A percentile compares a stretch with the other conserved stretches of the same genome.
Evolutionary conservation across 1,140 invertebrate species (phyloP).

Genomic region (Caenorhabditis inopinata): DNA sequence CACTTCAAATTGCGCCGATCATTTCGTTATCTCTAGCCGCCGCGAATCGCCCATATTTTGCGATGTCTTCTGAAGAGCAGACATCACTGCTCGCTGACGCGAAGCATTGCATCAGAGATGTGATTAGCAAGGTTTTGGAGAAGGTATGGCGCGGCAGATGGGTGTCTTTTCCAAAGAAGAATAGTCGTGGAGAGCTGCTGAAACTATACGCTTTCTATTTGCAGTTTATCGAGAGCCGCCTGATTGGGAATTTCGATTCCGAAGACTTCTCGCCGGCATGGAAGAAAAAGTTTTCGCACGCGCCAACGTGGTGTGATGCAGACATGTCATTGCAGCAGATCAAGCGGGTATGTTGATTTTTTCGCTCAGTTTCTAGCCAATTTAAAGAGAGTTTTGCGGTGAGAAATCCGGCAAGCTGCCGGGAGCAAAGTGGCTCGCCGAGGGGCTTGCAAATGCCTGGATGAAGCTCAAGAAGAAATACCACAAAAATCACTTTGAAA

Average conservation of each 20-base stretch:
- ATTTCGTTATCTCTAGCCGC: no score
- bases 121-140: neutral
- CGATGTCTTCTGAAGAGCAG: neutral
- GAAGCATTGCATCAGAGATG: neutral
- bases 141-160: no score
- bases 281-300: constrained; percentile 61
- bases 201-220: no score
- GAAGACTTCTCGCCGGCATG: constrained; percentile 60
- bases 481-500: no score
- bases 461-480: no score
- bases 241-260: constrained; percentile 62
- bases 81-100: neutral
- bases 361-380: neutral
- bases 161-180: no score
- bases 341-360: constrained; percentile 49
- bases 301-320: constrained; percentile 66
- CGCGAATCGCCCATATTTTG: no score
- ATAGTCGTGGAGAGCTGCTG: no score
- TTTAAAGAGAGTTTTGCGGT: no score
- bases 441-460: no score
- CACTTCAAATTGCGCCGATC: neutral
- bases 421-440: no score
- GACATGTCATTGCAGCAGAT: constrained; percentile 65
- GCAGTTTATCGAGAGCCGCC: constrained; percentile 57
- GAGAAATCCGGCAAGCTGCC: no score